A percentile compares a stretch with the other conserved stretches of the same genome.
These are phyloP conservation scores for Epinotia bilunana DNA, from an alignment of 2,888 invertebrate genomes.

Conservation along the genomic window DNA sequence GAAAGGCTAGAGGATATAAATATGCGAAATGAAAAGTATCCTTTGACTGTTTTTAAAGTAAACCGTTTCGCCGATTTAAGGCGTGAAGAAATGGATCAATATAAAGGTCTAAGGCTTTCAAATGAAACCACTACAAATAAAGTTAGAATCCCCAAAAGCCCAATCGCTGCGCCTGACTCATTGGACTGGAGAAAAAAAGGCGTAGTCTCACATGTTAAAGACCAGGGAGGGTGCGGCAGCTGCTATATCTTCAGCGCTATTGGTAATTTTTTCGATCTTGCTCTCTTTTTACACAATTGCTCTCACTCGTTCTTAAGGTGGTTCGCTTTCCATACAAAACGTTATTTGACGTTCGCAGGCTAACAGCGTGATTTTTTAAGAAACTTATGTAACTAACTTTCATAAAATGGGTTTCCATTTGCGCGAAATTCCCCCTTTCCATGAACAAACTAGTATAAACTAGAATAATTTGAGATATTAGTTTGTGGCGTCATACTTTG, in stretches of 20 bases:
- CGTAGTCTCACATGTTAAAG: slow-evolving; percentile 80
- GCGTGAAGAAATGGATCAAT: background rate
- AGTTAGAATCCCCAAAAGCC: background rate
- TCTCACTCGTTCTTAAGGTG: too few species aligned
- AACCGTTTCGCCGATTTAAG: slow-evolving; percentile 22
- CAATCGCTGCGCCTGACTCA: background rate
- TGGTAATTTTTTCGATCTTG: slow-evolving; percentile 33
- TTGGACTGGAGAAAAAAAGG: slow-evolving; percentile 14
- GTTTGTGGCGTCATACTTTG: too few species aligned
- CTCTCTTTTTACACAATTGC: background rate
- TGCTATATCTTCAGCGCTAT: slow-evolving; percentile 86
- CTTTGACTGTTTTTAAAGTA: slow-evolving; percentile 9
- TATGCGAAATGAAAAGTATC: background rate
- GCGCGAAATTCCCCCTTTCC: too few species aligned
- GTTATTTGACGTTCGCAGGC: too few species aligned
- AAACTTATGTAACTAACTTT: too few species aligned
- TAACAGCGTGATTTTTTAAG: too few species aligned
- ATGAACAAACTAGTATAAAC: too few species aligned
- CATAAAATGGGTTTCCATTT: too few species aligned
- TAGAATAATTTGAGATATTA: too few species aligned
- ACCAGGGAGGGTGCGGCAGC: slow-evolving; percentile 91
- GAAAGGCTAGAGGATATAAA: slow-evolving; percentile 12
- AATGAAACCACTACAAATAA: background rate
- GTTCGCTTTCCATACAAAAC: too few species aligned
- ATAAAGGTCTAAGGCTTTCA: background rate